phyloP scores from a whole-genome alignment of 2,113 vertebrate species.

The Mormoops blainvillei region DNA sequence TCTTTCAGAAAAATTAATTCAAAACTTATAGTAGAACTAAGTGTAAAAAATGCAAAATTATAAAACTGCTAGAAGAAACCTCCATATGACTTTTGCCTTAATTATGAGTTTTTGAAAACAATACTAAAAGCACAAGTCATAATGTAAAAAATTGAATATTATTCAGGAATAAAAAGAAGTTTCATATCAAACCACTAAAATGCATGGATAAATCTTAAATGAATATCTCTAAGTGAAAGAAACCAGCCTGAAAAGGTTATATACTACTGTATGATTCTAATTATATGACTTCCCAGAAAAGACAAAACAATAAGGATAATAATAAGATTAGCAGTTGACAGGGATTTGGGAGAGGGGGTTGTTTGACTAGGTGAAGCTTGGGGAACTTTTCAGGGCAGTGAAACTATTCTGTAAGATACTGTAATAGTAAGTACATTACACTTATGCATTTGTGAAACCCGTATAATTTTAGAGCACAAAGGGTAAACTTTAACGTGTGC shows the following conservation, averaged over 20 bases:
- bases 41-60: background rate
- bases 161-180: background rate
- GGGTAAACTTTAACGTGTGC: background rate
- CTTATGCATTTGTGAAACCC: background rate
- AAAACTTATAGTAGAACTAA: background rate
- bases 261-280: no score
- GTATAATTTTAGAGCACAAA: background rate
- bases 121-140: background rate
- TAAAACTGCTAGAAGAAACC: background rate
- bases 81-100: background rate
- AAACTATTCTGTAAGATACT: no score
- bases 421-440: background rate
- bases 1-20: background rate
- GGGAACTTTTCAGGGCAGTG: background rate
- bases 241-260: background rate
- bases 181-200: background rate
- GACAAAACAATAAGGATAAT: background rate
- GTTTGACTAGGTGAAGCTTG: background rate
- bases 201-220: background rate
- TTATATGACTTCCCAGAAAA: background rate
- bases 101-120: background rate
- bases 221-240: background rate
- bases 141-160: background rate
- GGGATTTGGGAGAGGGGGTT: background rate
- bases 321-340: background rate